Percentiles rank a stretch among this genome's conserved stretches.
phyloP scores from a whole-genome alignment of 2,888 invertebrate species.

The Thyatira batis region DNA sequence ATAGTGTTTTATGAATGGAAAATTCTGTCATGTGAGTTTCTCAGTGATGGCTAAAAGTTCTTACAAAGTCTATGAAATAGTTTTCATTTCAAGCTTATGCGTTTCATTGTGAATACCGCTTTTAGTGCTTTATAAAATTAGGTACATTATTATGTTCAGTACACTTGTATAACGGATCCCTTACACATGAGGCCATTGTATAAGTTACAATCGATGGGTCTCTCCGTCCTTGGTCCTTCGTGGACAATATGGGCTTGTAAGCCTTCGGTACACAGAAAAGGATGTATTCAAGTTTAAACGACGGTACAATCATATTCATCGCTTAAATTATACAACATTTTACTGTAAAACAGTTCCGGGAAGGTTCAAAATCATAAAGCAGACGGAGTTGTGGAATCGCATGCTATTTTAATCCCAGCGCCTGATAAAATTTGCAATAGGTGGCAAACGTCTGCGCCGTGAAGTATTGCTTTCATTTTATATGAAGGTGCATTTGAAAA shows the following conservation, averaged over 20 bases:
- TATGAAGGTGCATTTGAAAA: constrained; percentile 30
- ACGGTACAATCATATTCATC: neutral
- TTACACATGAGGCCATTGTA: neutral
- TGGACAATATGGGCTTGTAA: neutral
- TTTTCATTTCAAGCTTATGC: no score
- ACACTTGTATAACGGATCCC: neutral
- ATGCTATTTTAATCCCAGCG: constrained; percentile 4
- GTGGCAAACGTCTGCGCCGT: constrained; percentile 3
- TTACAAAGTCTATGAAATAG: no score
- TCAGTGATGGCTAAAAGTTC: no score
- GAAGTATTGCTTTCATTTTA: constrained; percentile 36
- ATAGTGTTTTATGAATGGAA: no score
- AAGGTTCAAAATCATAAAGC: neutral
- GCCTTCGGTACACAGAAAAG: neutral
- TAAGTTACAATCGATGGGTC: neutral
- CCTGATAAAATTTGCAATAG: constrained; percentile 29
- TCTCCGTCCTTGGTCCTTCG: neutral
- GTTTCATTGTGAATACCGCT: no score
- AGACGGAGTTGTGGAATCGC: neutral
- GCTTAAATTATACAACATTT: neutral
- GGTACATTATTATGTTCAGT: neutral
- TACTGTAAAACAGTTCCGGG: neutral
- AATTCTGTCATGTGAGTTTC: no score
- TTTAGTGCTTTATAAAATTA: neutral
- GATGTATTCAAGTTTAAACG: neutral